phyloP scores from a whole-genome alignment of 2,113 vertebrate genomes.

The Gavialis gangeticus region DNA sequence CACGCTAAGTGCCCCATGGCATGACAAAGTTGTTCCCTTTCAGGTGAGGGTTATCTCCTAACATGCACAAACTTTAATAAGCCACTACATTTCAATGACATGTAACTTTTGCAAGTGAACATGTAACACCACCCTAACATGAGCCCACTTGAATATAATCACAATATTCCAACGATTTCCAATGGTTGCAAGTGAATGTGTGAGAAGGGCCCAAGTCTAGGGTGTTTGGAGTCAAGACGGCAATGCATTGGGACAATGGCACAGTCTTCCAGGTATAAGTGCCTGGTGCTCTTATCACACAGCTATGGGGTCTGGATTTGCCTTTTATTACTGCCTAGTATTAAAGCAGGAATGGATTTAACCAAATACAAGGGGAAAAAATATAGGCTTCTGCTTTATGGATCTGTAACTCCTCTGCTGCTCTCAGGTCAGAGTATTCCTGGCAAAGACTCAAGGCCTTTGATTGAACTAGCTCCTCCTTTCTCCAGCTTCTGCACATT shows the following conservation, averaged over 20 bases:
- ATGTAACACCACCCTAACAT: no score
- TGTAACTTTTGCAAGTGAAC: no score
- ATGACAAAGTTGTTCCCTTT: no score
- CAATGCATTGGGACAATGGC: background rate
- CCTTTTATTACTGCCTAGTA: background rate
- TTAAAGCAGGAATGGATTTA: background rate
- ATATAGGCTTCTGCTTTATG: rapidly evolving
- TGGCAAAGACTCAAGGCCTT: background rate
- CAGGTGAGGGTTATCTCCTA: no score
- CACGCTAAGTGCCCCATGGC: no score
- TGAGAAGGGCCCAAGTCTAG: no score
- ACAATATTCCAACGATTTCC: no score
- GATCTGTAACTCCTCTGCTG: background rate
- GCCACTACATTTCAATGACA: no score
- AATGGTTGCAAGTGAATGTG: no score
- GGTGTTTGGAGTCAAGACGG: background rate
- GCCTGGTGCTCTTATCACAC: background rate
- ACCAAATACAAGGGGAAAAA: background rate
- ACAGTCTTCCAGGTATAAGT: background rate
- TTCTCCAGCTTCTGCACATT: background rate
- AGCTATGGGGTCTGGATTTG: rapidly evolving
- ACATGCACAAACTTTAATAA: no score
- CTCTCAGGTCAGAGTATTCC: background rate
- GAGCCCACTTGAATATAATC: no score
- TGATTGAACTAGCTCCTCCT: background rate